Evolutionary conservation across 2,888 invertebrate genomes (phyloP).

Genomic region (Cremastinae sp.): DNA sequence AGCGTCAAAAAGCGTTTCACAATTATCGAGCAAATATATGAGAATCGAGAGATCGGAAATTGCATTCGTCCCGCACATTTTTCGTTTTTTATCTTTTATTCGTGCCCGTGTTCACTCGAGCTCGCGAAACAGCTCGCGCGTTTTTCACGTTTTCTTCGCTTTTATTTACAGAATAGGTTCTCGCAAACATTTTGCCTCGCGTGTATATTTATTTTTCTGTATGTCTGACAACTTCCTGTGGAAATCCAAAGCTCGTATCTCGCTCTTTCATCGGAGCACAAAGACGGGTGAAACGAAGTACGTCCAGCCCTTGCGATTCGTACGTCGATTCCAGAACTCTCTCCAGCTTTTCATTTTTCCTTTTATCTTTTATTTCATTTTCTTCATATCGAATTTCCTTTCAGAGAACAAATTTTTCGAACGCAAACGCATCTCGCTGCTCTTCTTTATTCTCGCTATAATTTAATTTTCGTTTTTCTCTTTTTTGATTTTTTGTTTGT

Average conservation of each 20-base stretch:
- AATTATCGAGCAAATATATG: constrained; percentile 20
- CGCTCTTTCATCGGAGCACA: background rate
- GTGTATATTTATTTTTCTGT: constrained; percentile 5
- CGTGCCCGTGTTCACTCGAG: background rate
- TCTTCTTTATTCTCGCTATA: background rate
- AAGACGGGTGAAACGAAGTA: background rate
- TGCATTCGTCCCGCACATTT: constrained; percentile 24
- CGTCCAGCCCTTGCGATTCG: constrained; percentile 27
- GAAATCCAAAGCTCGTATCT: constrained; percentile 3
- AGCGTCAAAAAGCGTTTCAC: constrained; percentile 28
- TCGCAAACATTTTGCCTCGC: constrained; percentile 12
- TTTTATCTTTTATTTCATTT: constrained; percentile 21
- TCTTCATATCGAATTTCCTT: constrained; percentile 17
- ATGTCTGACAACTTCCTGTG: constrained; percentile 2
- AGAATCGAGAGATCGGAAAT: constrained; percentile 45
- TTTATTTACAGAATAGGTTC: constrained; percentile 17
- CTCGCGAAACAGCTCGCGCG: constrained; percentile 7
- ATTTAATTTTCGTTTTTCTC: background rate
- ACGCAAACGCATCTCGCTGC: background rate
- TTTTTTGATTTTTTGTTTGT: too few relatives aligned
- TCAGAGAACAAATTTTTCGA: constrained; percentile 7
- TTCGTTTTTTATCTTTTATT: background rate
- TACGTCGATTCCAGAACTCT: constrained; percentile 31
- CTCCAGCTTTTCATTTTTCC: too few relatives aligned
- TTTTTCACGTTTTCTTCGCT: constrained; percentile 11